Base-by-base conservation (phyloP, 2,113 vertebrate species). In the Smithornis capensis region DNA sequence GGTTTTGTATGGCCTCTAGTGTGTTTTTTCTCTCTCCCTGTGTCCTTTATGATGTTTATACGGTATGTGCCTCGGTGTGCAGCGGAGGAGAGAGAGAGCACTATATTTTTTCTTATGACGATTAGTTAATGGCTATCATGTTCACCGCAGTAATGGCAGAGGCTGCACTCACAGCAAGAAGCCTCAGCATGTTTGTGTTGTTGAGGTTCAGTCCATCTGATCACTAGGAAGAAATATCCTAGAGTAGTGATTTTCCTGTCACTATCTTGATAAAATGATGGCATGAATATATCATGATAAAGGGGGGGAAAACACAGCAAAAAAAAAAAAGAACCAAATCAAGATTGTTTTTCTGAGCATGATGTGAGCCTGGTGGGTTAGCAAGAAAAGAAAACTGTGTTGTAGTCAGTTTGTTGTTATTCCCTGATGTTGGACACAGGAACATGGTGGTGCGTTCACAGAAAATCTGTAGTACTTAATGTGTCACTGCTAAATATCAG, bases 51-150 rank as follows among this genome's bases (percentile, higher is more conserved):
- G 45, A 91, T 76, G 73, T 88, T 95, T 89, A 75, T 78, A 81
- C 4, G 42, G 56, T 87, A 53, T 88, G 47, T 83, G 89, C 89
- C 71, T 92, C 14, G 2, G 40, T 71, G 94, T 81, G 83, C 92
- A 84, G 78, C 73, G 84, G 70, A 73, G 60, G 49, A 90, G 81
- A 77, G 80, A 85, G 45, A 64, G 52, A 55, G 31, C 5, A 27
- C 60, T 92, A 9, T 69, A 38, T 92, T 81, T 92, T 92, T 67
- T 50, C 79, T 86, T 69, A 83, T 40, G 71, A 79, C 13, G 57
- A 90, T 92, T 88, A 95, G 90, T 96, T 97, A 96, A 95, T 92
- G 82, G 91, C 87, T 75, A 95, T 95, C 93, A 89, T 7, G 2
- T 92, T 92, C 90, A 59, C 89, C 0, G 0, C 75, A 81, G 90